phyloP scores from a whole-genome alignment of 2,888 invertebrate genomes.

The Phrixothrix hirtus region DNA sequence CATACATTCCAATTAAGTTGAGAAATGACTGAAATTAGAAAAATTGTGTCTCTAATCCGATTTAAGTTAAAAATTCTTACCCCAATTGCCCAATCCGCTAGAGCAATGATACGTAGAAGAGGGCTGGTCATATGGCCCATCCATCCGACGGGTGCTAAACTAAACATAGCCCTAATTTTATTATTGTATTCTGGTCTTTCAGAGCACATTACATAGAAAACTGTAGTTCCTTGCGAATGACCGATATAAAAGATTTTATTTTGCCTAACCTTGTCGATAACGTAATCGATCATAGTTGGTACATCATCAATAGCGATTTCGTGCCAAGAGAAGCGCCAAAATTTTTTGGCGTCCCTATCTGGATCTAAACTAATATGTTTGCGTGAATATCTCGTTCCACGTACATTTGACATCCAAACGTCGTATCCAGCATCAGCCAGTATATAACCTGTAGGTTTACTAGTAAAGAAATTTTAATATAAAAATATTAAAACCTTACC shows the following conservation, averaged over 20 bases:
- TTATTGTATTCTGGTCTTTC: constrained; percentile 59
- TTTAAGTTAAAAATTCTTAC: background rate
- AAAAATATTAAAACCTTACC: constrained; percentile 40
- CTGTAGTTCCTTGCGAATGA: constrained; percentile 65
- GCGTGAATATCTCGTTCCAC: constrained; percentile 64
- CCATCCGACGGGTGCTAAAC: constrained; percentile 64
- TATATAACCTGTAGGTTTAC: constrained; percentile 54
- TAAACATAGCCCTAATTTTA: constrained; percentile 60
- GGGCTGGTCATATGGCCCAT: constrained; percentile 57
- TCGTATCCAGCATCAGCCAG: constrained; percentile 49
- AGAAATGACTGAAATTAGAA: constrained; percentile 55
- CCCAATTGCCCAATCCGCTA: background rate
- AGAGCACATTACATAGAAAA: constrained; percentile 61
- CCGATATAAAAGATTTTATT: constrained; percentile 62
- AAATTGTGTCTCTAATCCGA: too few relatives aligned
- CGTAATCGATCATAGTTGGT: constrained; percentile 75
- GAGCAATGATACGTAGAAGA: constrained; percentile 35
- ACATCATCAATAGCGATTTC: constrained; percentile 76
- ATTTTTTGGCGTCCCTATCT: constrained; percentile 23
- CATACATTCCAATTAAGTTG: constrained; percentile 59
- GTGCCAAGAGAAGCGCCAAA: constrained; percentile 67
- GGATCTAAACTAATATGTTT: constrained; percentile 53
- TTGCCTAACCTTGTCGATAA: constrained; percentile 52
- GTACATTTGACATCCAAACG: constrained; percentile 56
- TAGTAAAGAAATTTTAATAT: background rate